Percentiles rank a stretch among this genome's conserved stretches.
These are phyloP conservation scores for Liodrosophila aerea DNA, from an alignment of 2,888 invertebrate species.

Conservation along the genomic window DNA sequence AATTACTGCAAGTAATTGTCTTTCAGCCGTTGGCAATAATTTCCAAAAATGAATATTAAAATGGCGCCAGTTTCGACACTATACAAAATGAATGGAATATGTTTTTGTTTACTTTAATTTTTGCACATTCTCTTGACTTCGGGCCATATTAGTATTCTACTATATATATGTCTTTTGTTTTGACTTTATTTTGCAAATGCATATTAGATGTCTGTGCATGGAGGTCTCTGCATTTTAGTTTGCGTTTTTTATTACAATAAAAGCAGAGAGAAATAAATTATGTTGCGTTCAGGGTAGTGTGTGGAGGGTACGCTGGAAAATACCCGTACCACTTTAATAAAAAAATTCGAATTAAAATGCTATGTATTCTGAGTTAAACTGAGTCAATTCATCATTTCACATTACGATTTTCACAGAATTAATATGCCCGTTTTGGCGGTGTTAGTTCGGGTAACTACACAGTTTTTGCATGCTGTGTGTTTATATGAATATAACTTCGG, in stretches of 20 bases:
- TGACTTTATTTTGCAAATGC: background rate
- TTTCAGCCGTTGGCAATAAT: background rate
- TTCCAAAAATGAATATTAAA: background rate
- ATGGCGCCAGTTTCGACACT: background rate
- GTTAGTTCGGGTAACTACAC: background rate
- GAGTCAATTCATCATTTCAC: too few relatives aligned
- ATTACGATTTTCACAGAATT: background rate
- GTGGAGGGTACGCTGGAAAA: background rate
- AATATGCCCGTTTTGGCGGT: constrained; percentile 1
- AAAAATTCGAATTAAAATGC: too few relatives aligned
- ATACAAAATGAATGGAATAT: background rate
- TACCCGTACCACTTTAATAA: too few relatives aligned
- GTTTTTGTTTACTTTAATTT: too few relatives aligned
- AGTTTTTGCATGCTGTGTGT: background rate
- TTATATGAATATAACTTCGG: constrained; percentile 14
- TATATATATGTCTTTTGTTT: background rate
- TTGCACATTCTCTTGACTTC: too few relatives aligned
- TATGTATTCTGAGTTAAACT: too few relatives aligned
- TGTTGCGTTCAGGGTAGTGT: too few relatives aligned
- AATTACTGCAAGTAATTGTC: too few relatives aligned
- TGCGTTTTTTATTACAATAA: too few relatives aligned
- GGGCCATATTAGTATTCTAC: too few relatives aligned
- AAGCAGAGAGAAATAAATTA: too few relatives aligned
- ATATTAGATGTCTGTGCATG: background rate
- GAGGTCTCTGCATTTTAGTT: too few relatives aligned